Evolutionary conservation across 2,113 vertebrate species (phyloP).

Genomic region (Brachyistius frenatus): DNA sequence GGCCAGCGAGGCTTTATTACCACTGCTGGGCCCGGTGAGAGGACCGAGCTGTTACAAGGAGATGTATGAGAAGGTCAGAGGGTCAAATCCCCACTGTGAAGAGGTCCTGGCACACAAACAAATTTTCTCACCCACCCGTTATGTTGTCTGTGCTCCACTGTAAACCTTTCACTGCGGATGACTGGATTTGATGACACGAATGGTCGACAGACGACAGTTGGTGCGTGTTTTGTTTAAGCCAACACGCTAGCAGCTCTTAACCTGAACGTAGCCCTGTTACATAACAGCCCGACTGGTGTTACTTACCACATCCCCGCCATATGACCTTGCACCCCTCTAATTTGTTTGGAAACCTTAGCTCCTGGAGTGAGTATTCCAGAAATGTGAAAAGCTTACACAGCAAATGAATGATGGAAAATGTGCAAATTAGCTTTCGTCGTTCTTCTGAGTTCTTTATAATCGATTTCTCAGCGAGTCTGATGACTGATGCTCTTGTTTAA

Average conservation of each 20-base stretch:
- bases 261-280: conserved; percentile 57
- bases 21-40: conserved; percentile 52
- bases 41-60: conserved; percentile 39
- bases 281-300: conserved; percentile 68
- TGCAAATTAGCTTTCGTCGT: conserved; percentile 30
- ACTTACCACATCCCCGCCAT: conserved; percentile 69
- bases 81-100: conserved; percentile 33
- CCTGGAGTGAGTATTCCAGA: conserved; percentile 47
- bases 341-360: conserved; percentile 73
- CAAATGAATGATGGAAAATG: conserved; percentile 52
- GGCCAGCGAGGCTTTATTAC: conserved; percentile 62
- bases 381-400: conserved; percentile 50
- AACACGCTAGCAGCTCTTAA: conserved; percentile 37
- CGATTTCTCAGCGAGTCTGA: conserved; percentile 28
- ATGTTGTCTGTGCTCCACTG: conserved; percentile 10
- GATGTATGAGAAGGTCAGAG: conserved; percentile 54
- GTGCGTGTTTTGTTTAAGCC: conserved; percentile 39
- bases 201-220: conserved; percentile 23
- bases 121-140: conserved; percentile 42
- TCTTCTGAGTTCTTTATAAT: conserved; percentile 29
- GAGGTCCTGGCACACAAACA: conserved; percentile 61
- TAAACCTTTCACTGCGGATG: conserved; percentile 27
- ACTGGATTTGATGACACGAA: conserved; percentile 49
- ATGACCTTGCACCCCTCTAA: conserved; percentile 65
- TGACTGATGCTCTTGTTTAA: conserved; percentile 29